These are phyloP conservation scores for Stegodyphus dumicola DNA, from an alignment of 1,140 invertebrate genomes.

Conservation along the genomic window DNA sequence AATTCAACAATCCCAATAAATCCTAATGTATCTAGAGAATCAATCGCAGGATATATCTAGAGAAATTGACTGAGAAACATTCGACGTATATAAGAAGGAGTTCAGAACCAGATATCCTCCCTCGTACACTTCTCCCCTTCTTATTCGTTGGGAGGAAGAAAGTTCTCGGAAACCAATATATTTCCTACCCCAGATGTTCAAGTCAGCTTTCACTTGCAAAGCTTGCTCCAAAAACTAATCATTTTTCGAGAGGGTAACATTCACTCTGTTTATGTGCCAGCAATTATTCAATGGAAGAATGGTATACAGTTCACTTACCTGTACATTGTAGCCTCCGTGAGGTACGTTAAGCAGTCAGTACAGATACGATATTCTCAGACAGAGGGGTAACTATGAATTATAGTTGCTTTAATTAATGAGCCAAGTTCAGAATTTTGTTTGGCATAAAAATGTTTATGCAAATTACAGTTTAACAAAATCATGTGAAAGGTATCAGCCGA, in stretches of 20 bases:
- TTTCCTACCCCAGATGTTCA: constrained; percentile 11
- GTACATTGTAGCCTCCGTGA: neutral
- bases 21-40: constrained; percentile 13
- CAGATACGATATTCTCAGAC: no score
- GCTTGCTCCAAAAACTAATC: constrained; percentile 23
- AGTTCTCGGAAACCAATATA: constrained; percentile 24
- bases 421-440: no score
- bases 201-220: constrained; percentile 10
- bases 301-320: neutral
- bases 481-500: no score
- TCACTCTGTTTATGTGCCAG: neutral
- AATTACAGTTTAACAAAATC: no score
- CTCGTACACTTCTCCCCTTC: neutral
- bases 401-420: no score
- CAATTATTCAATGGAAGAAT: constrained; percentile 16
- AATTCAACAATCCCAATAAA: neutral
- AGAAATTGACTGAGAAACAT: neutral
- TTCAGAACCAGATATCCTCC: constrained; percentile 22
- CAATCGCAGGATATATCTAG: neutral
- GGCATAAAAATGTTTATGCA: no score
- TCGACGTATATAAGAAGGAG: constrained; percentile 11
- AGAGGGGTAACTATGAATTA: no score
- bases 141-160: constrained; percentile 31
- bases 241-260: neutral
- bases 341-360: no score